Evolutionary conservation across 1,140 invertebrate species (phyloP).

Genomic region (Drosophila oshimai): DNA sequence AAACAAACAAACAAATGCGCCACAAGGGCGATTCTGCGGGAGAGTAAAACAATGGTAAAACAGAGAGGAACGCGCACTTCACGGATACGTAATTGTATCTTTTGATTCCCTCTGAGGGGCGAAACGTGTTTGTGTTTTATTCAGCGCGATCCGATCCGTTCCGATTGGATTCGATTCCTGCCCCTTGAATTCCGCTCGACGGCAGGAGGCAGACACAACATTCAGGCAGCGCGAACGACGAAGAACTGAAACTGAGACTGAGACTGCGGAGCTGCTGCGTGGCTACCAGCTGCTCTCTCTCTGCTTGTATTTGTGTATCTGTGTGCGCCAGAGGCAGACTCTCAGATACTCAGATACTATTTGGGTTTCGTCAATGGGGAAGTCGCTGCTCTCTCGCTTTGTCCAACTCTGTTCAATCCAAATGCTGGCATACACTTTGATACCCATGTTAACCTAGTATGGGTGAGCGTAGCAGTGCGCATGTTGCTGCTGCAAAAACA

Average conservation of each 20-base stretch:
- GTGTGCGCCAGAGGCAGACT: slow-evolving; percentile 14
- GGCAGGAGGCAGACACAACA: slow-evolving; percentile 21
- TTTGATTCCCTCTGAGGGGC: slow-evolving; percentile 1
- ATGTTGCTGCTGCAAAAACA: slow-evolving; percentile 33
- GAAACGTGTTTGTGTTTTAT: slow-evolving; percentile 64
- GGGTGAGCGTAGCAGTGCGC: neutral
- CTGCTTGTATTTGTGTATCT: slow-evolving; percentile 1
- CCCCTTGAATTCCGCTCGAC: slow-evolving; percentile 11
- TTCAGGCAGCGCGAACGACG: slow-evolving; percentile 50
- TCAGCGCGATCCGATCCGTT: slow-evolving; percentile 30
- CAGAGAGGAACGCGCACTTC: neutral
- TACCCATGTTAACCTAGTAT: slow-evolving; percentile 12
- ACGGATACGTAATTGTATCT: neutral
- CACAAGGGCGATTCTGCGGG: neutral
- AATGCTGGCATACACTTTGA: slow-evolving; percentile 46
- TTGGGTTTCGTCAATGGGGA: slow-evolving; percentile 44
- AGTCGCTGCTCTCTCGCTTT: slow-evolving; percentile 17
- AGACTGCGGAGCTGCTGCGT: slow-evolving; percentile 36
- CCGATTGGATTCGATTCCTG: slow-evolving; percentile 13
- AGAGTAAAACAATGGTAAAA: neutral
- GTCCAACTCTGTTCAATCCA: slow-evolving; percentile 31
- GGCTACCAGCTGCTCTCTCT: slow-evolving; percentile 7
- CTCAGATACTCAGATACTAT: slow-evolving; percentile 10
- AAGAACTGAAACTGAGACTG: slow-evolving; percentile 59
- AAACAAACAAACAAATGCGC: slow-evolving; percentile 31